Evolutionary conservation across 2,113 vertebrate genomes (phyloP), one percentile per base, ranked within the genome.

Genomic region (Pseudopipra pipra): DNA sequence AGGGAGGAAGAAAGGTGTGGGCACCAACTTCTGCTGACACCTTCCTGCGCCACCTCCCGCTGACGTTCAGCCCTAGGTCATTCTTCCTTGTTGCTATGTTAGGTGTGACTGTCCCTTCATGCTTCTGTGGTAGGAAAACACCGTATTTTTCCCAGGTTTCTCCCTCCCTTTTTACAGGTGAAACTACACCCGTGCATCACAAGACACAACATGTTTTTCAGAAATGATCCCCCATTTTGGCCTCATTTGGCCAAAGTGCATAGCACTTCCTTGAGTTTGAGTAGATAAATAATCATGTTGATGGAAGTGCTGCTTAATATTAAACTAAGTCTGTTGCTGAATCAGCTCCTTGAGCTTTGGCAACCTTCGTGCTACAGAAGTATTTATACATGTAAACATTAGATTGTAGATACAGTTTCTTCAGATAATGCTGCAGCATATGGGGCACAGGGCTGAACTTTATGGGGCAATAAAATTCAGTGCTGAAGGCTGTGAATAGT

Each of bases 261-360:
- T 51, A 55, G 68, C 74, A 87, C 79, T 63, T 86, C 83, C 86
- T 79, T 90, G 59, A 74, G 72, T 78, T 1, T 39, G n/a, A 80
- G 55, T 43, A 83, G 71, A 70, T 90, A 77, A 87, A 73, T 86
- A 85, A 63, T 88, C 33, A 59, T 3, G 2, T 23, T 90, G 79
- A 67, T 83, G 51, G 85, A 88, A 47, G 24, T 67, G 59, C 63
- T 93, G 72, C 82, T 96, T 95, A 91, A 89, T 91, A 47, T 89
- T 87, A 91, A 93, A 91, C 47, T 41, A 51, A 79, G 54, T 46
- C 59, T 77, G 23, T 41, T 81, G 86, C 76, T 89, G 92, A 84
- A 70, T 86, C 68, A 71, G 23, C 43, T 88, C 20, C 75, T 90
- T 92, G 59, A 67, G 43, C 89, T 84, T 84, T 63, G 65, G 33